A percentile compares a stretch with the other conserved stretches of the same genome.
Conservation (phyloP, 2,113 vertebrate genomes). For the Thamnophis sirtalis region DNA sequence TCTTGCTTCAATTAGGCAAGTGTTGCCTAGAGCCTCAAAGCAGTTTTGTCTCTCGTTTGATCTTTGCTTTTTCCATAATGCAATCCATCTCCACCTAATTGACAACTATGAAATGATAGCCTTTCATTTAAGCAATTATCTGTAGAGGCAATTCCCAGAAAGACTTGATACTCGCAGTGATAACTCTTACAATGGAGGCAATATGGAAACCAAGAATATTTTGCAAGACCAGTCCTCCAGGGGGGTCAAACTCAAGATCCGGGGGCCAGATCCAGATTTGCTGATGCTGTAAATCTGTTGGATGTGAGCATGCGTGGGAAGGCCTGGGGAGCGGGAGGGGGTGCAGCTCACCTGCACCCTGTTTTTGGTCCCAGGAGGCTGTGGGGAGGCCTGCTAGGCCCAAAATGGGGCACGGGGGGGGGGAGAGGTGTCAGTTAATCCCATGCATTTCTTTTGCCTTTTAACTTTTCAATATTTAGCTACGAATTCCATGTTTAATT, state of each 20-base stretch:
- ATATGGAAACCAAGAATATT: not conserved
- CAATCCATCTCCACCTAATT: not conserved
- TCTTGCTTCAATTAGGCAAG: not conserved
- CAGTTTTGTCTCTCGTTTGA: not conserved
- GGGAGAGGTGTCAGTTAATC: not conserved
- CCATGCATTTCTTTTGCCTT: not conserved
- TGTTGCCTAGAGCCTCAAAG: not conserved
- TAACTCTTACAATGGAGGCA: not conserved
- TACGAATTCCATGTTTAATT: not conserved
- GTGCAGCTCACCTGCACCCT: too few relatives aligned
- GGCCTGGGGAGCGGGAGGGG: too few relatives aligned
- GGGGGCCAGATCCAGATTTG: too few relatives aligned
- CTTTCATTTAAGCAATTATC: not conserved
- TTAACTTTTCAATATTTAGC: constrained; percentile 13
- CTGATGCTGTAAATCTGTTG: too few relatives aligned
- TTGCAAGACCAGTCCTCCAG: not conserved
- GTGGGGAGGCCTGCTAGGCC: too few relatives aligned
- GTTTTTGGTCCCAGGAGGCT: too few relatives aligned
- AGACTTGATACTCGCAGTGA: not conserved
- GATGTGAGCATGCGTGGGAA: too few relatives aligned
- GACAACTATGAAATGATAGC: not conserved
- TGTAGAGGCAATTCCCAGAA: not conserved
- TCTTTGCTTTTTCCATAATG: not conserved
- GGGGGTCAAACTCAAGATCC: too few relatives aligned
- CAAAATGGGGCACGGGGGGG: too few relatives aligned